A percentile compares a stretch with the other conserved stretches of the same genome.
phyloP scores from a whole-genome alignment of 2,797 vertebrate genomes.

The Alauda arvensis region DNA sequence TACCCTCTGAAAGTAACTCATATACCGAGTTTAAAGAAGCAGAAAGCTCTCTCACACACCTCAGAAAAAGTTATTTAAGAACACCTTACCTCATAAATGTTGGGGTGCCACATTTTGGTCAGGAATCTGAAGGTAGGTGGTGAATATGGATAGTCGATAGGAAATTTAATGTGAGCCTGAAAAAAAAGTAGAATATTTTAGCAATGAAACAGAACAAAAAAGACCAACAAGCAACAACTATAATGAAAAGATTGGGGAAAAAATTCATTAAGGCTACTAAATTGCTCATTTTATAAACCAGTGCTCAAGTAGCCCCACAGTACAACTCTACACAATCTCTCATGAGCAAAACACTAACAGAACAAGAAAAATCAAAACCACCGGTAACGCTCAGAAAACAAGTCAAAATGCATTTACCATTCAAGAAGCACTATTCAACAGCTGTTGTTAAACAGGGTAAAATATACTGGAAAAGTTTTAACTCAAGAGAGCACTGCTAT shows the following conservation, averaged over 20 bases:
- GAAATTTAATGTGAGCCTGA: conserved; percentile 98
- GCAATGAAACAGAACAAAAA: not conserved
- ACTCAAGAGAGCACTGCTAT: not conserved
- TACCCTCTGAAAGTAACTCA: not conserved
- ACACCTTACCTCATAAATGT: conserved; percentile 93
- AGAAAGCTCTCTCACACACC: not conserved
- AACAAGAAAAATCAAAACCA: not conserved
- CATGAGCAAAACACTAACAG: not conserved
- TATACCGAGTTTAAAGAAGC: not conserved
- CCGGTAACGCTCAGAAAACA: not conserved
- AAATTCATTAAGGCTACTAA: not conserved
- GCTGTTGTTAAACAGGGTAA: not conserved
- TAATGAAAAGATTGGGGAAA: not conserved
- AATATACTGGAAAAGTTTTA: not conserved
- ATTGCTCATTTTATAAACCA: not conserved
- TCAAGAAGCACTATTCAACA: not conserved
- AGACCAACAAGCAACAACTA: not conserved
- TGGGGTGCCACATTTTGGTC: conserved; percentile 99
- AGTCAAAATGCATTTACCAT: not conserved
- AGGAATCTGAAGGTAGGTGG: conserved; percentile 98
- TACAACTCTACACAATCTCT: not conserved
- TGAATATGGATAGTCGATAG: conserved; percentile 97
- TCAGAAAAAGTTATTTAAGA: not conserved
- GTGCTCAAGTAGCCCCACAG: not conserved
- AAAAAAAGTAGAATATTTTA: conserved; percentile 37